These are phyloP conservation scores for Dicranocentrus wangi DNA, from an alignment of 2,888 invertebrate species.

Conservation along the genomic window DNA sequence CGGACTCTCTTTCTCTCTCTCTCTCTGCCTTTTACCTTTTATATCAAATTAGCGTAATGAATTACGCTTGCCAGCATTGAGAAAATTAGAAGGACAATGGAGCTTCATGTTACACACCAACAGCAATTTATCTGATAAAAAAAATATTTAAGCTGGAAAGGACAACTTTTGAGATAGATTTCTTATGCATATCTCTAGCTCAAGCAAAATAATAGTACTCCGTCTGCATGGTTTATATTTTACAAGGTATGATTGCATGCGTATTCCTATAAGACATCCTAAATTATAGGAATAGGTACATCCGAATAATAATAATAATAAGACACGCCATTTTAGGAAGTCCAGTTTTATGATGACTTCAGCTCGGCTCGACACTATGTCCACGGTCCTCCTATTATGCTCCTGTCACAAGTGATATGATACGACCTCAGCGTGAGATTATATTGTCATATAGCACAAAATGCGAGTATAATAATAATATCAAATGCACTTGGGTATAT, in stretches of 20 bases:
- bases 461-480: too few species aligned
- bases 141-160: too few species aligned
- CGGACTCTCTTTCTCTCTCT: conserved; percentile 28
- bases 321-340: conserved; percentile 50
- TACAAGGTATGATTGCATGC: too few species aligned
- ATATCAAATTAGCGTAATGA: conserved; percentile 58
- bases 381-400: conserved; percentile 47
- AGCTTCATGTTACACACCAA: conserved; percentile 38
- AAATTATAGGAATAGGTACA: conserved; percentile 32
- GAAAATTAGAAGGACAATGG: conserved; percentile 44
- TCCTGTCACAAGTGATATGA: conserved; percentile 55
- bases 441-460: conserved; percentile 33
- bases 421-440: conserved; percentile 51
- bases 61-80: conserved; percentile 14
- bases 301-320: too few species aligned
- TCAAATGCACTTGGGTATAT: too few species aligned
- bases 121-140: not conserved
- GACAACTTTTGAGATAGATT: conserved; percentile 6
- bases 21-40: conserved; percentile 43
- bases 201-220: too few species aligned
- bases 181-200: too few species aligned
- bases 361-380: conserved; percentile 1
- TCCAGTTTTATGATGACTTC: conserved; percentile 44
- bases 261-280: too few species aligned
- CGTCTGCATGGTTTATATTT: too few species aligned